Conservation (phyloP, 2,888 invertebrate species). For the Mesoligia furuncula region DNA sequence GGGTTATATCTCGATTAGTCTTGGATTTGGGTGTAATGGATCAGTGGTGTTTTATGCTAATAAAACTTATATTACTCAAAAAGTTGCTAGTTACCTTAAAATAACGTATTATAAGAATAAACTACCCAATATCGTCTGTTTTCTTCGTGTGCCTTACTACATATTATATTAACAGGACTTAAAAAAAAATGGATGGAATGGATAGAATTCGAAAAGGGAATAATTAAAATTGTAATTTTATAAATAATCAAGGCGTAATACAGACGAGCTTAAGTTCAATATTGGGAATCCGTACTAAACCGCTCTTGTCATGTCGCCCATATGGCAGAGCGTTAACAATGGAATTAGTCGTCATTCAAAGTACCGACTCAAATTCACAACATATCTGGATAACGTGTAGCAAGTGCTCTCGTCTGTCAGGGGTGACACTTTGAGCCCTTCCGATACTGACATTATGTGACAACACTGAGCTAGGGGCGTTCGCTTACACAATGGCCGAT, state of each 20-base stretch:
- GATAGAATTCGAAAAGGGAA: background rate
- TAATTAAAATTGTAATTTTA: conserved; percentile 25
- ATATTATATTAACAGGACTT: background rate
- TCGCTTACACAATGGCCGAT: conserved; percentile 83
- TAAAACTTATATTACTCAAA: background rate
- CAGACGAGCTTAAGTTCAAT: conserved; percentile 64
- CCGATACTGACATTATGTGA: conserved; percentile 89
- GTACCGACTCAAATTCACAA: conserved; percentile 83
- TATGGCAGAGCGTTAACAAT: conserved; percentile 87
- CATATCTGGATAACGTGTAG: conserved; percentile 87
- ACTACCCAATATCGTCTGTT: background rate
- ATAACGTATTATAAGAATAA: background rate
- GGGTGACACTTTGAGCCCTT: conserved; percentile 89
- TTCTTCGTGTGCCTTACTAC: background rate
- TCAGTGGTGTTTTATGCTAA: conserved; percentile 3
- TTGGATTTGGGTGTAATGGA: conserved; percentile 30
- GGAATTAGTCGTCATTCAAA: conserved; percentile 90
- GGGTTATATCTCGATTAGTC: conserved; percentile 50
- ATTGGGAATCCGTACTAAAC: conserved; percentile 77
- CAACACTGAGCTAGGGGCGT: conserved; percentile 82
- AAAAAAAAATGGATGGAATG: too few species aligned
- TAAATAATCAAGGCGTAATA: conserved; percentile 59
- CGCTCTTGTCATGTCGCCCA: conserved; percentile 84
- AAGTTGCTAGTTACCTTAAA: background rate
- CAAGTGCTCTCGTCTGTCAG: conserved; percentile 87